Conservation (phyloP, 2,797 vertebrate genomes). For the Gastrophryne carolinensis region DNA sequence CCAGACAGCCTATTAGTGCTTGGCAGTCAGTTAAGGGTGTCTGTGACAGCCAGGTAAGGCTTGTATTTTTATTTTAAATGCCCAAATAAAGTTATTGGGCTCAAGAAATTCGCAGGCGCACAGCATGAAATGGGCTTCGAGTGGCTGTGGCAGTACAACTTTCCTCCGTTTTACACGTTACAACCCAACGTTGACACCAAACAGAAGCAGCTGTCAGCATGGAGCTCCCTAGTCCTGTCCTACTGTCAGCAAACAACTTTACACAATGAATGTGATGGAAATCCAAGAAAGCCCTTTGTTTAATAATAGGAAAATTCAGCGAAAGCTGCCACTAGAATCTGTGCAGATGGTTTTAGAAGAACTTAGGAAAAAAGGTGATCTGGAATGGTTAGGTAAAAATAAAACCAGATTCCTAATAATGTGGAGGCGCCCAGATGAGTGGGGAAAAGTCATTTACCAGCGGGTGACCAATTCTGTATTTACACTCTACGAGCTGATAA, state of each 20-base stretch:
- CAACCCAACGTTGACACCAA: constrained; percentile 94
- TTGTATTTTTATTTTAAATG: too few species aligned
- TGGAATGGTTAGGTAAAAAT: constrained; percentile 97
- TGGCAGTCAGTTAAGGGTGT: too few species aligned
- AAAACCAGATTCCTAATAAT: constrained; percentile 95
- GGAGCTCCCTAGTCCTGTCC: constrained; percentile 88
- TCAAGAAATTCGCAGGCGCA: constrained; percentile 32
- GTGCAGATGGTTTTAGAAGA: constrained; percentile 95
- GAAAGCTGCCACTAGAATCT: constrained; percentile 88
- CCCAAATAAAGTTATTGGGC: too few species aligned
- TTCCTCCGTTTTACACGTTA: constrained; percentile 93
- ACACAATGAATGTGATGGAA: constrained; percentile 89
- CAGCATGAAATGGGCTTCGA: constrained; percentile 86
- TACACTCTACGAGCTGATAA: constrained; percentile 88
- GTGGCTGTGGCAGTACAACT: constrained; percentile 96
- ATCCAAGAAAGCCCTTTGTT: constrained; percentile 91
- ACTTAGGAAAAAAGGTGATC: constrained; percentile 94
- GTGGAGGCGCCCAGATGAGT: constrained; percentile 96
- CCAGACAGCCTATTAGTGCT: too few species aligned
- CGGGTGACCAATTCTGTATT: constrained; percentile 97
- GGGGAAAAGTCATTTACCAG: constrained; percentile 95
- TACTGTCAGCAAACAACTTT: constrained; percentile 87
- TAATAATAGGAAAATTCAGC: constrained; percentile 90
- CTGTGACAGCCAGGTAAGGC: too few species aligned
- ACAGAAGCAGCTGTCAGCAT: constrained; percentile 93